Base-by-base conservation (phyloP, 1,140 invertebrate species). In the Bactericera cockerelli region DNA sequence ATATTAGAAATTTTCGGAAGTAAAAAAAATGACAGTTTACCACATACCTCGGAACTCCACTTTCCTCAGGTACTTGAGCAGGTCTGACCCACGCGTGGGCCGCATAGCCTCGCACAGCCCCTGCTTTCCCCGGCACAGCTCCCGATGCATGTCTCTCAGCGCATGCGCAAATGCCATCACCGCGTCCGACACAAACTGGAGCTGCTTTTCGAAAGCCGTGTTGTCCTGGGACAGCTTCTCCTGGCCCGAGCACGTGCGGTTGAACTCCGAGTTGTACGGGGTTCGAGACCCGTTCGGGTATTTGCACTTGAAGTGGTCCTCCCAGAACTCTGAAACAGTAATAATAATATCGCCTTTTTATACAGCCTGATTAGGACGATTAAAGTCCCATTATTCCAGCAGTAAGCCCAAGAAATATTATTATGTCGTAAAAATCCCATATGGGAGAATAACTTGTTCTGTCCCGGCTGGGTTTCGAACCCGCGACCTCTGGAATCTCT, bases 131-230 rank as follows among this genome's bases (percentile, higher is more conserved):
- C 56, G 13, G 64, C 93, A 96, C 14, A 89, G 67, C 36, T 85
- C 82, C 8, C 65, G 67, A 67, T 95, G 91, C 87, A 95, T 93
- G 63, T 89, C 82, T 10, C 63, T 58, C 63, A 94, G 81, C 55
- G 90, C 89, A 66, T 89, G 83, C 24, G 86, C 89, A 69, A 94
- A 93, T 1, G 88, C 87, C 81, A 93, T 82, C 0, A 93, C 89
- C 22, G 91, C 89, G 70, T 94, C 90, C 25, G 86, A 89, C 24
- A 94, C 90, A 70, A 93, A 94, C 70, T 94, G 91, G 38, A 94
- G 73, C 67, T 94, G 91, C 65, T 84, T 81, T 70, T 94, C 91
- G 64, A 91, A 90, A 59, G 82, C 83, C 0, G 83, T 92, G 65
- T 87, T 84, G 49, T 86, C 75, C 22, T 75, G 75, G 0, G 79